A percentile compares a stretch with the other conserved stretches of the same genome.
phyloP scores from a whole-genome alignment of 2,113 vertebrate species.

The Azemiops feae region DNA sequence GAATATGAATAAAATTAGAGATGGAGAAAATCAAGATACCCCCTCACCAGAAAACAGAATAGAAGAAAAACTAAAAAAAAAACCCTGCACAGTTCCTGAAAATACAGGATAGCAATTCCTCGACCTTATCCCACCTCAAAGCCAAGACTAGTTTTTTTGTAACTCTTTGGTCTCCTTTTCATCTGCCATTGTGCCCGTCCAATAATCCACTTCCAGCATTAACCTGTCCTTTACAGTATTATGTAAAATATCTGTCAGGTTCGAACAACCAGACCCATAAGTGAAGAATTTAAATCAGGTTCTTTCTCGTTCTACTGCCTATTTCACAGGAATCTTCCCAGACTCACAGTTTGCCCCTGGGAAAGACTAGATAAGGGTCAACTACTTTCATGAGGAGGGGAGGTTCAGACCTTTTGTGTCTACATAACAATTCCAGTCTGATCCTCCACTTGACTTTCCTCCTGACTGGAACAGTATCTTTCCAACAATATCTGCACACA shows the following conservation, averaged over 20 bases:
- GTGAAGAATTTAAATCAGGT: not conserved
- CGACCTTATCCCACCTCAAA: not conserved
- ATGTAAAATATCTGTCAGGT: not conserved
- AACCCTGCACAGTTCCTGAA: no score
- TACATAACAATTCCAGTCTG: not conserved
- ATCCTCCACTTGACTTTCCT: not conserved
- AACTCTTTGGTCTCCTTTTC: not conserved
- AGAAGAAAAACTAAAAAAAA: not conserved
- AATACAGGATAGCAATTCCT: no score
- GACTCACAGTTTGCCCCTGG: not conserved
- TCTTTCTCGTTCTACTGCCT: not conserved
- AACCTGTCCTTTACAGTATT: not conserved
- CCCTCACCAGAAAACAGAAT: not conserved
- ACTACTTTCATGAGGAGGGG: not conserved
- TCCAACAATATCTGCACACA: not conserved
- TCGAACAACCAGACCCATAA: not conserved
- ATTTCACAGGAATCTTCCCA: not conserved
- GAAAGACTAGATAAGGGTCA: not conserved
- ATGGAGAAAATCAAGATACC: not conserved
- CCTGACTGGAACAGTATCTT: not conserved
- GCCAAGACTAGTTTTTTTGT: not conserved
- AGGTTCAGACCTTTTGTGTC: not conserved
- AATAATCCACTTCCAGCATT: not conserved
- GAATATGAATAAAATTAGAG: not conserved
- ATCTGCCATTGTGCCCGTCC: not conserved